Evolutionary conservation across 2,113 vertebrate species (phyloP), one percentile per base, ranked within the genome.

Genomic region (Oostethus manadensis): DNA sequence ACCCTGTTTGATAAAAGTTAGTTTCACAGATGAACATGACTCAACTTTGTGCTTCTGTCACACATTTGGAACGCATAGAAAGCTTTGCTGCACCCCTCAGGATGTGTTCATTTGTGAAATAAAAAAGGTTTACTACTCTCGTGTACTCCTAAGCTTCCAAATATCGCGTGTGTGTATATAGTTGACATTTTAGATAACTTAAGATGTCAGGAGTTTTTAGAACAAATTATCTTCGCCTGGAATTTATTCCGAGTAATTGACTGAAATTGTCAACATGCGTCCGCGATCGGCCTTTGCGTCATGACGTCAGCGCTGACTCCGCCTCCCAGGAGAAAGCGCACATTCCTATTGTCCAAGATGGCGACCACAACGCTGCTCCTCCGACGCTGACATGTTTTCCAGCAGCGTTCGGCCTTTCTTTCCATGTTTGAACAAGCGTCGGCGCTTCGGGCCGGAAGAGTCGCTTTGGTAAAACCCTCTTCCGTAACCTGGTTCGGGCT

Each of bases 341-440:
- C 87, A 89, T 90, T 88, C 92, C 93, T 93, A 93, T 97, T 97
- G 94, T 96, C 93, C 93, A 97, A 97, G 92, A 96, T 97, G 94
- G 94, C 94, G 92, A 89, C 88, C 76, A 80, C 74, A 81, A 76
- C 87, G 86, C 84, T 88, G 88, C 33, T 2, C 26, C 40, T 59
- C 79, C 71, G 90, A 89, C 86, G 87, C 89, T 81, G 83, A 73
- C 58, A 74, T 86, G 83, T 84, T 89, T 84, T 80, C 73, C 63
- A 86, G 60, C 14, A 18, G n/a, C n/a, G 84, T 86, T 74, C 46
- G 38, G 14, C 14, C 59, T 71, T 64, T 64, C 33, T 49, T 20
- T 51, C 18, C 11, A 48, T 29, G 23, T 62, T 1, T 54, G 29
- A 40, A 62, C 45, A 43, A 21, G 0, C 6, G 29, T 26, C 43